Percentiles rank a stretch among this genome's conserved stretches.
Conservation (phyloP, 2,113 vertebrate species). For the Oryzias melastigma region DNA sequence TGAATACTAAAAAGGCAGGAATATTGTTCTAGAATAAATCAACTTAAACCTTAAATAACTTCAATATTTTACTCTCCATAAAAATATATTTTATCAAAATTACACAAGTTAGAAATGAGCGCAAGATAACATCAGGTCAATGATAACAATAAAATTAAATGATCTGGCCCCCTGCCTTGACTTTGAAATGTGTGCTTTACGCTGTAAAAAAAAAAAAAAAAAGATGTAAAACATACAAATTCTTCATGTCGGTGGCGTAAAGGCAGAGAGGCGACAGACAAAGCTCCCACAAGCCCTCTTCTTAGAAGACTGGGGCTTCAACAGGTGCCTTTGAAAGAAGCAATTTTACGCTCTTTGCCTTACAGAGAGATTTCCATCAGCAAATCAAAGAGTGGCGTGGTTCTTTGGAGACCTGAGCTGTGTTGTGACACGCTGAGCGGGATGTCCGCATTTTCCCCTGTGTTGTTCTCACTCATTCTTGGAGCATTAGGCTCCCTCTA, state of each 20-base stretch:
- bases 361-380: constrained; percentile 49
- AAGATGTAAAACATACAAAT: neutral
- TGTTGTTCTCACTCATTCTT: constrained; percentile 68
- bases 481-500: constrained; percentile 66
- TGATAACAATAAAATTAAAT: too few species aligned
- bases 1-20: too few species aligned
- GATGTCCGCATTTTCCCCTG: constrained; percentile 57
- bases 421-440: constrained; percentile 66
- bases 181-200: too few species aligned
- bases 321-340: constrained; percentile 61
- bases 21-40: too few species aligned
- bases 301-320: constrained; percentile 31
- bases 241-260: constrained; percentile 23
- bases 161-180: too few species aligned
- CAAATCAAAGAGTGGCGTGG: constrained; percentile 46
- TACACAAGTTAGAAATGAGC: too few species aligned
- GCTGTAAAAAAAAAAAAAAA: neutral
- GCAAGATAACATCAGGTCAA: too few species aligned
- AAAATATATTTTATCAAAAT: too few species aligned
- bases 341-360: constrained; percentile 27
- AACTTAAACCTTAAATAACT: too few species aligned
- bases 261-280: constrained; percentile 6
- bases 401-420: constrained; percentile 60
- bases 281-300: constrained; percentile 6
- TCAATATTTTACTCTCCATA: too few species aligned